Evolutionary conservation across 1,140 invertebrate species (phyloP), one percentile per base, ranked within the genome.

Genomic region (Saccostrea glomerata): DNA sequence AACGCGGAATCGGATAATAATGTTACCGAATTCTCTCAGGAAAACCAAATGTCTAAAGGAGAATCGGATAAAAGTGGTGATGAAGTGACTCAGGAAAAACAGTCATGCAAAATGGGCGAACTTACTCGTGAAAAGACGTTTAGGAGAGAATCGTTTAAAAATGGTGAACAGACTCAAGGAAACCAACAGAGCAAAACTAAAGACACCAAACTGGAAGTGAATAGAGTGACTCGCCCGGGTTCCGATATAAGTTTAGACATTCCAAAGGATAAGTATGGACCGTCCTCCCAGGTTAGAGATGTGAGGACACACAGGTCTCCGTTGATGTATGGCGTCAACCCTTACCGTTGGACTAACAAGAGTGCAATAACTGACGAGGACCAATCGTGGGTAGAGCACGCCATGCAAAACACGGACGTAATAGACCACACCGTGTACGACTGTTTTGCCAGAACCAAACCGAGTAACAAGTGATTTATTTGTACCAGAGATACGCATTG

Each of bases 201-300:
- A 12, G 54, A 73, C 30, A 36, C 56, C 17, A 66, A 15, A 13
- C n/a, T 36, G 23, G 17, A 82, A 0, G 9, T 23, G 87, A 82
- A 20, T 55, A 55, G 55, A 54, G 9, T 11, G 9, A 30, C 20
- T 17, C 55, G 87, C 17, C 84, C 87, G 0, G 15, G 58, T 23
- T 89, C 89, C n/a, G 60, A 89, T n/a, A 36, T 56, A 15, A 87
- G 89, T 36, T 85, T 89, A 82, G 89, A 89, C 30, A 85, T 89
- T 13, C 89, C 89, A 12, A 77, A 85, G 30, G 86, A 89, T 30
- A 87, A 89, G 47, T 89, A 85, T 83, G 89, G 89, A 9, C 86
- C 89, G 1, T 87, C 89, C 11, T 87, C 89, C 11, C 86, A 89
- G 20, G 66, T 40, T 7, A 66, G 56, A 0, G 89, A 87, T n/a